A percentile compares a stretch with the other conserved stretches of the same genome.
Conservation (phyloP, 64 coral and sea anemone genomes). For the Pachyseris speciosa region DNA sequence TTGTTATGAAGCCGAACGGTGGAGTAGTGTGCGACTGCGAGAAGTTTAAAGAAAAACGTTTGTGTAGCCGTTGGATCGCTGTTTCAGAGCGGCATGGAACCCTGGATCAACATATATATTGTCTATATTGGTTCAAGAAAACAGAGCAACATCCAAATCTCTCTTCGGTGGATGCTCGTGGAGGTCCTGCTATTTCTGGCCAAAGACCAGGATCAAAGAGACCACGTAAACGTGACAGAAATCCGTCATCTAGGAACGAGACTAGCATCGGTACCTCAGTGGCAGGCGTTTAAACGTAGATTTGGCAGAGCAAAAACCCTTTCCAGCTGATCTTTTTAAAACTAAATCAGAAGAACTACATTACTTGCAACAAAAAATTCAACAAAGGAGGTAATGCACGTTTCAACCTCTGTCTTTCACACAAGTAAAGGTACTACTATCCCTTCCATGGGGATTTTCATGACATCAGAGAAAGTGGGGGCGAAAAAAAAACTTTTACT, state of each 20-base stretch:
- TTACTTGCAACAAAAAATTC: no score
- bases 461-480: no score
- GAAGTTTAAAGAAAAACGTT: neutral
- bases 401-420: no score
- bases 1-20: neutral
- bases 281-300: neutral
- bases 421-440: no score
- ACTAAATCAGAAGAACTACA: no score
- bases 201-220: neutral
- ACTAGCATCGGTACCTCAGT: no score
- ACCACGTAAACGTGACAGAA: neutral
- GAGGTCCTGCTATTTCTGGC: neutral
- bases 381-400: no score
- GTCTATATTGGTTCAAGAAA: neutral
- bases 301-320: neutral
- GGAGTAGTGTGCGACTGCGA: neutral
- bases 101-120: neutral
- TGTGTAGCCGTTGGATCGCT: neutral
- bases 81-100: neutral
- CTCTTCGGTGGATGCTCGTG: neutral
- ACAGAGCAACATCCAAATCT: neutral
- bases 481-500: no score
- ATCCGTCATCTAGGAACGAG: neutral
- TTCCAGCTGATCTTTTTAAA: neutral
- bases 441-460: no score